phyloP scores from a whole-genome alignment of 64 coral and sea anemone species.

The Pachyseris speciosa region DNA sequence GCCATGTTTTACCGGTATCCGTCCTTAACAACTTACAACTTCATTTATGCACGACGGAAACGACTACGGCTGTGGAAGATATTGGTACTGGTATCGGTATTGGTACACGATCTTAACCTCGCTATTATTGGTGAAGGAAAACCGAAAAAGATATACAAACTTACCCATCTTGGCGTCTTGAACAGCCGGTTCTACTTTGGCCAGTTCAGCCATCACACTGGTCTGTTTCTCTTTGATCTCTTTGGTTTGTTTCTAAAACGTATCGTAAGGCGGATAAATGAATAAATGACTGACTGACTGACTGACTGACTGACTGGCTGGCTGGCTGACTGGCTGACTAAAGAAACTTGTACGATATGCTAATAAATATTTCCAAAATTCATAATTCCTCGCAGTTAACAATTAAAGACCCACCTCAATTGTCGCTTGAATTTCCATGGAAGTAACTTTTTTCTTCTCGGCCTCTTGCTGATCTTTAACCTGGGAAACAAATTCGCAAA shows the following conservation, averaged over 20 bases:
- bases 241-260: constrained; percentile 81
- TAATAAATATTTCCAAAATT: not conserved
- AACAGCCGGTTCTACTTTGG: constrained; percentile 96
- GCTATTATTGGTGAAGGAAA: not conserved
- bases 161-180: constrained; percentile 95
- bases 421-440: constrained; percentile 96
- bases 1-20: no score
- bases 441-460: constrained; percentile 94
- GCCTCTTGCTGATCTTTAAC: constrained; percentile 99
- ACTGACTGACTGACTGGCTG: no score
- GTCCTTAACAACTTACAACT: no score
- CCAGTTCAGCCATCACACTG: constrained; percentile 89
- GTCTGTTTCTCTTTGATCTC: constrained; percentile 97
- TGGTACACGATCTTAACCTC: no score
- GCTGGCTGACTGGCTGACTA: no score
- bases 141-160: not conserved
- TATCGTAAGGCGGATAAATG: not conserved
- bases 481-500: constrained; percentile 29
- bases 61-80: no score
- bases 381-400: not conserved
- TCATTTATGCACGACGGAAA: no score
- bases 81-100: no score
- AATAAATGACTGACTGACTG: no score
- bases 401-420: constrained; percentile 67
- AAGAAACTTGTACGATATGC: no score